These are phyloP conservation scores for Danionella dracula DNA, from an alignment of 2,797 vertebrate genomes.

Conservation along the genomic window DNA sequence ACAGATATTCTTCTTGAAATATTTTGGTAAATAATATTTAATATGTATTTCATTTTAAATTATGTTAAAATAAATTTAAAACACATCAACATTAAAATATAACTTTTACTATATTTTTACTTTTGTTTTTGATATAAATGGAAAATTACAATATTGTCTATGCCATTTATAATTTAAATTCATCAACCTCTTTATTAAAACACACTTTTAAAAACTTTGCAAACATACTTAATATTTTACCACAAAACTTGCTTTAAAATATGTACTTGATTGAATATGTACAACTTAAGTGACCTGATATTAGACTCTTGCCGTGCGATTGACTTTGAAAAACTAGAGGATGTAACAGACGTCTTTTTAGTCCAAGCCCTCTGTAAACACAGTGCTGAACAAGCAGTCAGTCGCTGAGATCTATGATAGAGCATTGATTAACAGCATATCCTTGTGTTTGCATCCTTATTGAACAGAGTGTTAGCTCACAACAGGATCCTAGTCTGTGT, in stretches of 20 bases:
- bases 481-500: background rate
- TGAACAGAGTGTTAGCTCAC: slow-evolving; percentile 9
- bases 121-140: no score
- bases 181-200: no score
- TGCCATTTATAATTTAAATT: no score
- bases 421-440: slow-evolving; percentile 35
- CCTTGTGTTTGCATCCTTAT: slow-evolving; percentile 12
- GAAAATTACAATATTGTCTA: no score
- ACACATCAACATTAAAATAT: no score
- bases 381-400: slow-evolving; percentile 25
- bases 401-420: slow-evolving; percentile 31
- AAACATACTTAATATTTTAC: no score
- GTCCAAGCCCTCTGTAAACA: slow-evolving; percentile 12
- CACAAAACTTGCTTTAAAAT: no score
- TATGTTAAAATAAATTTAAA: no score
- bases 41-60: no score
- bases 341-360: background rate
- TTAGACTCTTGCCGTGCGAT: slow-evolving; percentile 15
- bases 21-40: no score
- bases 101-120: slow-evolving; percentile 23
- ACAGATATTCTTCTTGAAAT: no score
- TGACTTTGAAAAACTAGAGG: background rate
- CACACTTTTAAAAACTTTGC: no score
- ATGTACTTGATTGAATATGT: slow-evolving; percentile 36
- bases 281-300: background rate